Conservation (phyloP, 2,888 invertebrate species). For the Strigamia transsilvanica region DNA sequence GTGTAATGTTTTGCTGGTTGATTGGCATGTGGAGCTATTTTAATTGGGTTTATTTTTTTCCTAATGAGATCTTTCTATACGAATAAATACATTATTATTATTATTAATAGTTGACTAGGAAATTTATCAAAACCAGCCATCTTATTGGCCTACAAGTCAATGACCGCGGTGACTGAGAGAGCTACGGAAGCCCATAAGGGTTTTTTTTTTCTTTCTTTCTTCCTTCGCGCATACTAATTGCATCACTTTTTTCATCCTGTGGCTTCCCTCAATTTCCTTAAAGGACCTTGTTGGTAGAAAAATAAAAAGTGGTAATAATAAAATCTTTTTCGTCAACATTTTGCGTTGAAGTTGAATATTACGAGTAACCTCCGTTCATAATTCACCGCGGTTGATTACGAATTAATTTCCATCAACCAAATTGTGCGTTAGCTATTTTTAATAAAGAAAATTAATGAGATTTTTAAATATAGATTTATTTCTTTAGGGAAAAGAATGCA, state of each 20-base stretch:
- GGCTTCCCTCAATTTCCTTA: constrained; percentile 28
- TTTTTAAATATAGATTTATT: constrained; percentile 11
- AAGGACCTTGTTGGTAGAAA: background rate
- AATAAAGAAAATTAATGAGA: constrained; percentile 36
- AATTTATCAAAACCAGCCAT: constrained; percentile 41
- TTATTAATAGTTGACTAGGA: constrained; percentile 27
- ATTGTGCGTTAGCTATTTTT: background rate
- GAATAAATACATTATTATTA: background rate
- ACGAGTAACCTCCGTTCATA: background rate
- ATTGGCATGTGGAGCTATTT: background rate
- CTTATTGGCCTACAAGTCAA: constrained; percentile 49
- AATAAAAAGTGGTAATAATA: too few species aligned
- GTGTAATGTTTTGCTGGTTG: constrained; percentile 6
- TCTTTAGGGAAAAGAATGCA: background rate
- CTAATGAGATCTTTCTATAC: background rate
- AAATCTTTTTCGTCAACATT: too few species aligned
- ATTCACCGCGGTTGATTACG: constrained; percentile 14
- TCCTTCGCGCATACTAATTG: constrained; percentile 37
- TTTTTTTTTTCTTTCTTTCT: background rate
- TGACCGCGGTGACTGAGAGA: constrained; percentile 38
- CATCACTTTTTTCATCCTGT: constrained; percentile 30
- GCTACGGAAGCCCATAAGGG: constrained; percentile 45
- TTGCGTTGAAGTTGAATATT: background rate
- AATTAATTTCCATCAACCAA: constrained; percentile 46
- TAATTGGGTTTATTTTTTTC: background rate